phyloP scores from a whole-genome alignment of 2,888 invertebrate species.

The Melangyna quadrimaculata region DNA sequence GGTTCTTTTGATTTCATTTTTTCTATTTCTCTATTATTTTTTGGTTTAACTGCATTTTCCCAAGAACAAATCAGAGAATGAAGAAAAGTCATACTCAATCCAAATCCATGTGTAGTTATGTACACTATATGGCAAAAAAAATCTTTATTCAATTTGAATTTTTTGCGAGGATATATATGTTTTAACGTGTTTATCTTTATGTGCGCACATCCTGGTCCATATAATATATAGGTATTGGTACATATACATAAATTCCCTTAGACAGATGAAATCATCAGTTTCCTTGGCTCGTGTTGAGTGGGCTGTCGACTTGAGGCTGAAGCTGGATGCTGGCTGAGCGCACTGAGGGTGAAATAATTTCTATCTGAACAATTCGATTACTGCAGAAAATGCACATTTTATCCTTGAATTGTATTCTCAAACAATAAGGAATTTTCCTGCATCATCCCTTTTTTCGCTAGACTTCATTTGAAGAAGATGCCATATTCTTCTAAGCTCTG shows the following conservation, averaged over 20 bases:
- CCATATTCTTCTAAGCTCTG: conserved; percentile 67
- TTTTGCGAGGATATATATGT: conserved; percentile 53
- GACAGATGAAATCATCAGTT: conserved; percentile 64
- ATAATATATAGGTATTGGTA: too few species aligned
- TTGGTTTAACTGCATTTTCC: conserved; percentile 38
- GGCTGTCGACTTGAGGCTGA: background rate
- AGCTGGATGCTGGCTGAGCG: too few species aligned
- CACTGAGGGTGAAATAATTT: conserved; percentile 61
- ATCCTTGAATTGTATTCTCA: conserved; percentile 71
- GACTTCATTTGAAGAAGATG: conserved; percentile 68
- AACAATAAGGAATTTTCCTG: conserved; percentile 68
- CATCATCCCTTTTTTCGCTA: conserved; percentile 66
- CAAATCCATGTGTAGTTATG: conserved; percentile 38
- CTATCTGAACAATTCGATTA: conserved; percentile 72
- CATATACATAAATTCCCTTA: conserved; percentile 26
- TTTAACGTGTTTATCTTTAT: conserved; percentile 63
- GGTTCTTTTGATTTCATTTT: background rate
- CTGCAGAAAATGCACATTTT: conserved; percentile 72
- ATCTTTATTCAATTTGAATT: conserved; percentile 68
- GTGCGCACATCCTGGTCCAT: conserved; percentile 43
- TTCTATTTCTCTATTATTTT: background rate
- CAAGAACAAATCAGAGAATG: conserved; percentile 42
- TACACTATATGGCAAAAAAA: background rate
- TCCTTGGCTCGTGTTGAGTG: conserved; percentile 19
- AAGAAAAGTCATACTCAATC: conserved; percentile 44